Percentiles rank a stretch among this genome's conserved stretches.
These are phyloP conservation scores for Heliconius sara DNA, from an alignment of 2,888 invertebrate genomes.

Conservation along the genomic window DNA sequence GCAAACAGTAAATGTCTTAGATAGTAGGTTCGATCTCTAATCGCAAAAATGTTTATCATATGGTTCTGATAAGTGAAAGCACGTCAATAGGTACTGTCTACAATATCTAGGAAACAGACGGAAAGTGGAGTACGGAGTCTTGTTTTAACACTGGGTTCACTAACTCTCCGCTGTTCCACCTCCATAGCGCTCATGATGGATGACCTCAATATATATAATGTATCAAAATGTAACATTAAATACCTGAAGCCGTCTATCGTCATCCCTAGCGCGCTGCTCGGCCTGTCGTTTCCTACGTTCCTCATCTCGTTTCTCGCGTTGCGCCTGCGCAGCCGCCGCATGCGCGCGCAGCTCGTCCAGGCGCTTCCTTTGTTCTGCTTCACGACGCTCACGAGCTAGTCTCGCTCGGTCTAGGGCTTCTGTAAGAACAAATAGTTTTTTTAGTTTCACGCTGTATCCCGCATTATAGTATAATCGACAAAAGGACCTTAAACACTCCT, in stretches of 20 bases:
- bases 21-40: no score
- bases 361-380: conserved; percentile 94
- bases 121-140: no score
- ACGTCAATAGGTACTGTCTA: no score
- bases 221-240: not conserved
- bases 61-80: no score
- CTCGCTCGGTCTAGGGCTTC: conserved; percentile 86
- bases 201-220: not conserved
- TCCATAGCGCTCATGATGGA: not conserved
- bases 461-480: no score
- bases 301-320: conserved; percentile 94
- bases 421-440: conserved; percentile 42
- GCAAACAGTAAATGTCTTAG: no score
- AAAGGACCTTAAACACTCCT: no score
- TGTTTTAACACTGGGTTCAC: no score
- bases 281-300: conserved; percentile 92
- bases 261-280: conserved; percentile 91
- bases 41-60: no score
- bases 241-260: conserved; percentile 69
- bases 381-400: conserved; percentile 92
- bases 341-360: conserved; percentile 95
- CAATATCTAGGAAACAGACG: no score
- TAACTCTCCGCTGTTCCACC: no score
- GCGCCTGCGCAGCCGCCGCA: conserved; percentile 94
- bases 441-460: no score